These are phyloP conservation scores for Trichonephila clavata DNA, from an alignment of 1,140 invertebrate species.

Conservation along the genomic window DNA sequence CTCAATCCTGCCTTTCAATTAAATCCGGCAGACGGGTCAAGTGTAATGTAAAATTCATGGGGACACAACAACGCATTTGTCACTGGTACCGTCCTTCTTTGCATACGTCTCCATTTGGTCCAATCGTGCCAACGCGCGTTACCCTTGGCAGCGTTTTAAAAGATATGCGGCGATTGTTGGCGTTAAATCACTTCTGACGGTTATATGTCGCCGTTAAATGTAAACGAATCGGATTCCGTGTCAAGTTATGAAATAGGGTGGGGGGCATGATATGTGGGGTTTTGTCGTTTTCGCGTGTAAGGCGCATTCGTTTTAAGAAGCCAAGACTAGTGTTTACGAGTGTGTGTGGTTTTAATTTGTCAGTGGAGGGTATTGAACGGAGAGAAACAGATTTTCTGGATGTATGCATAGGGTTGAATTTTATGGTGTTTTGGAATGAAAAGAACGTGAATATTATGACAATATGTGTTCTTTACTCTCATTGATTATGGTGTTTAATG, in stretches of 20 bases:
- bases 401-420: too few species aligned
- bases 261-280: background rate
- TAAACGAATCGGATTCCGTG: slow-evolving; percentile 35
- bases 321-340: too few species aligned
- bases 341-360: too few species aligned
- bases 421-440: too few species aligned
- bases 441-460: too few species aligned
- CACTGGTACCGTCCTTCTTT: slow-evolving; percentile 27
- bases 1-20: slow-evolving; percentile 58
- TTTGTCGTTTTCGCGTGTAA: background rate
- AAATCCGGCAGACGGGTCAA: slow-evolving; percentile 64
- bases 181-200: slow-evolving; percentile 52
- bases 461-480: too few species aligned
- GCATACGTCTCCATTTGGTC: slow-evolving; percentile 42
- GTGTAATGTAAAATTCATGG: slow-evolving; percentile 63
- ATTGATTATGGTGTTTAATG: too few species aligned
- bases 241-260: slow-evolving; percentile 28
- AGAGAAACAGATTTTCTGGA: too few species aligned
- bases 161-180: background rate
- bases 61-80: slow-evolving; percentile 41
- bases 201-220: slow-evolving; percentile 54
- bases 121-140: background rate
- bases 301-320: background rate
- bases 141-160: background rate
- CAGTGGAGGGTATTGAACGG: too few species aligned